These are phyloP conservation scores for Hydrotaea cyrtoneurina DNA, from an alignment of 2,888 invertebrate species.

Conservation along the genomic window DNA sequence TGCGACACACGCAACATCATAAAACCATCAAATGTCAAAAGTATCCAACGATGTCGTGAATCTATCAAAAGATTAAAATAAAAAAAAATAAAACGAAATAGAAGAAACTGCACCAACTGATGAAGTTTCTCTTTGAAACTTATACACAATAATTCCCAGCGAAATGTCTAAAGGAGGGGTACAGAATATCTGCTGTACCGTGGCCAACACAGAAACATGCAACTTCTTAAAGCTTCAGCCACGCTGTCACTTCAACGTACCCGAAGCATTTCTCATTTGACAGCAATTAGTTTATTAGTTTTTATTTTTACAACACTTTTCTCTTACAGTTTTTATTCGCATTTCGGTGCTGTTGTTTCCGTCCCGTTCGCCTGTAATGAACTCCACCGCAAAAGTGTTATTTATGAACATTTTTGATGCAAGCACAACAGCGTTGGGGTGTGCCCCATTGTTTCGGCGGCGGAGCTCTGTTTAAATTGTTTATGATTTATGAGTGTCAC, in stretches of 20 bases:
- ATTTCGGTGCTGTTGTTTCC: background rate
- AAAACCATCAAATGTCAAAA: slow-evolving; percentile 64
- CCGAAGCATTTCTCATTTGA: slow-evolving; percentile 62
- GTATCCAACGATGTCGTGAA: slow-evolving; percentile 46
- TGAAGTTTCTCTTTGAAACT: slow-evolving; percentile 54
- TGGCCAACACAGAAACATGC: slow-evolving; percentile 37
- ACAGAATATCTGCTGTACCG: background rate
- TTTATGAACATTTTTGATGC: slow-evolving; percentile 51
- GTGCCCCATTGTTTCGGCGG: background rate
- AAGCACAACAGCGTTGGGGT: slow-evolving; percentile 4
- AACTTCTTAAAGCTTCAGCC: slow-evolving; percentile 44
- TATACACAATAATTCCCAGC: background rate
- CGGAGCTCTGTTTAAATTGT: slow-evolving; percentile 61
- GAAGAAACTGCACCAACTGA: slow-evolving; percentile 39
- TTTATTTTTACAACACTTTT: slow-evolving; percentile 54
- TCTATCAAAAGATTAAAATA: slow-evolving; percentile 50
- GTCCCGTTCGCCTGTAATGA: background rate
- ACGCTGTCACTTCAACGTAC: slow-evolving; percentile 57
- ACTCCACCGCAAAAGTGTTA: slow-evolving; percentile 49
- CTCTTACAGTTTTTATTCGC: slow-evolving; percentile 37
- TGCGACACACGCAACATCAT: slow-evolving; percentile 43
- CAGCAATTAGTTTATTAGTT: slow-evolving; percentile 69
- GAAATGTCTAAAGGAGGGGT: background rate
- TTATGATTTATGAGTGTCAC: slow-evolving; percentile 67
- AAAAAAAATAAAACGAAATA: background rate